Evolutionary conservation across 2,113 vertebrate genomes (phyloP), one percentile per base, ranked within the genome.

Genomic region (Melanerpes aurifrons): DNA sequence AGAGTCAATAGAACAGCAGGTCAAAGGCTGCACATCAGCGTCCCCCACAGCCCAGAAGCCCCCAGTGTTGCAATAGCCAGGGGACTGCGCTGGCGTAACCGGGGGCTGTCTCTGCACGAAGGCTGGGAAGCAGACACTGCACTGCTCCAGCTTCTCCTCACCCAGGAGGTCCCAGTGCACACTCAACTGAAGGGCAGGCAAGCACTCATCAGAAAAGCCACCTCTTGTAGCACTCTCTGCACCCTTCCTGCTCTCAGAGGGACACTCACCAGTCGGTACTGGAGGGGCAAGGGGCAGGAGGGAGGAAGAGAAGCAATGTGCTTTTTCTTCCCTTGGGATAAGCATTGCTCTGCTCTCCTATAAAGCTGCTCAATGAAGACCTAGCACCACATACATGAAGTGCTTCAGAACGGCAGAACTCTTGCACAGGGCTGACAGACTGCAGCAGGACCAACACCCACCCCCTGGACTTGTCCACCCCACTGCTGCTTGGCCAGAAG

Each of bases 381-480:
- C 43, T 57, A 35, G 10, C 10, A 3, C 2, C n/a, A 3, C 4
- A 25, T 32, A 74, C 1, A 0, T 3, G 53, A 45, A 8, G 2
- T 26, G 90, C 77, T 56, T 3, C 9, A 53, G 61, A 59, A 20
- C 26, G 81, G 47, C 73, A 80, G n/a, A 50, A 10, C 19, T 15
- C 1, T 14, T 15, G 32, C 69, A 37, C 50, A 35, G 64, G 3
- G 12, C 63, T 32, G 68, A 48, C 18, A 50, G 45, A 9, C 0
- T 9, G 54, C 59, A 50, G 63, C 7, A 6, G 37, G 12, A n/a
- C 2, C 6, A 31, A 54, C 45, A 28, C 1, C 84, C 70, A 32
- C 3, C 21, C 15, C 62, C 58, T 22, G 62, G 48, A 35, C 67
- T 71, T 16, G 7, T 69, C 1, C 59, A 37, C 35, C 3, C 24